Base-by-base conservation (phyloP, 2,113 vertebrate species). In the Pipra filicauda region DNA sequence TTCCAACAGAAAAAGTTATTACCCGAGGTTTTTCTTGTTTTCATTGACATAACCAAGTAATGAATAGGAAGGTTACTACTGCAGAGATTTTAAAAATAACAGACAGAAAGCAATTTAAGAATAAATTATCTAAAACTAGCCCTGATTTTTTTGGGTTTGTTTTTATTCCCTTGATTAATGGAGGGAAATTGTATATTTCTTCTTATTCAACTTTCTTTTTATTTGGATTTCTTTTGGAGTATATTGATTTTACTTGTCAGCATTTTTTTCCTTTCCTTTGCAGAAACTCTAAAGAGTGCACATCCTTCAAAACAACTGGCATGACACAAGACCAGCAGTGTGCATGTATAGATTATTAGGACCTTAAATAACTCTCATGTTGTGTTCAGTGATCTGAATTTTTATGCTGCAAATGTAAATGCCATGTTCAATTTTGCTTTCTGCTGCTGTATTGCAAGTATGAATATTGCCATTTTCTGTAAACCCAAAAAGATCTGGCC, bases 351-450 rank as follows among this genome's bases (percentile, higher is more conserved):
- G 89, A 83, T 71, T 62, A 67, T 95, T 82, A 95, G 92, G 87
- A 89, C 79, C 91, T 59, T 61, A 77, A 88, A 89, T 78, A 95
- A 83, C 52, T 89, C 94, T 52, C 18, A 57, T 23, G 31, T 70
- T 95, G 51, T 27, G 23, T 88, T 92, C 83, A 93, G 79, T 89
- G 89, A 96, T 95, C 74, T 96, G 85, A 95, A 96, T 96, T 97
- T 91, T 96, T 78, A 91, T 77, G 59, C 66, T 85, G 77, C 35
- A 94, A 96, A 97, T 96, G 90, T 91, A 97, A 98, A 97, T 94
- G 95, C 81, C 96, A 87, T 65, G 88, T 96, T 97, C 89, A 94
- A 87, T 97, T 96, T 95, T 76, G 80, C 70, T 91, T 96, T 93
- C 69, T 93, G 65, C 59, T 82, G 13, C 81, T 71, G 79, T 92